phyloP scores from a whole-genome alignment of 2,113 vertebrate species.

The Charadrius vociferus region DNA sequence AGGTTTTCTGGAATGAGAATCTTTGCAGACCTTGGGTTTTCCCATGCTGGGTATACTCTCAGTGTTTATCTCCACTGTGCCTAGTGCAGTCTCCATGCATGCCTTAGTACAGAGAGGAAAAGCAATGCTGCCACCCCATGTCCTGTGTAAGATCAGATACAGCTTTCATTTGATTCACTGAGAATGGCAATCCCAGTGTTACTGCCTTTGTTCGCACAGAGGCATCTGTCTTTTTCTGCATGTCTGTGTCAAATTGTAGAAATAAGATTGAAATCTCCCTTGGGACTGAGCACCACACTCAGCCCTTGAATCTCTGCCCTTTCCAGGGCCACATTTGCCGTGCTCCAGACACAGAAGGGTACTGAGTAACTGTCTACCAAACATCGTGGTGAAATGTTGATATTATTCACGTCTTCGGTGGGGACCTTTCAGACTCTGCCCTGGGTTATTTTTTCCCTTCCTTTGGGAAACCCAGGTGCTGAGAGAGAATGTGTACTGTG shows the following conservation, averaged over 20 bases:
- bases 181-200: background rate
- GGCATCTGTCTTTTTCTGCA: background rate
- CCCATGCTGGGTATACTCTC: fast-evolving
- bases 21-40: background rate
- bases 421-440: background rate
- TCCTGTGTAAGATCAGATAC: background rate
- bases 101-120: background rate
- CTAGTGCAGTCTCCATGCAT: background rate
- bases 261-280: background rate
- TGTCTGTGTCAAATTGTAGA: background rate
- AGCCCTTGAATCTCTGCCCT: background rate
- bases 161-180: background rate
- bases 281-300: background rate
- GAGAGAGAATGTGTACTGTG: background rate
- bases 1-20: background rate
- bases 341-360: background rate
- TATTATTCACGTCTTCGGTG: fast-evolving
- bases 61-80: background rate
- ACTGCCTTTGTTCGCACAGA: background rate
- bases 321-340: background rate
- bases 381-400: background rate
- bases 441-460: background rate
- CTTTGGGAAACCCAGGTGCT: background rate
- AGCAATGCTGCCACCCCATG: background rate
- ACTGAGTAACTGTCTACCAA: background rate